A percentile compares a stretch with the other conserved stretches of the same genome.
These are phyloP conservation scores for Trachurus trachurus DNA, from an alignment of 2,797 vertebrate genomes.

Conservation along the genomic window DNA sequence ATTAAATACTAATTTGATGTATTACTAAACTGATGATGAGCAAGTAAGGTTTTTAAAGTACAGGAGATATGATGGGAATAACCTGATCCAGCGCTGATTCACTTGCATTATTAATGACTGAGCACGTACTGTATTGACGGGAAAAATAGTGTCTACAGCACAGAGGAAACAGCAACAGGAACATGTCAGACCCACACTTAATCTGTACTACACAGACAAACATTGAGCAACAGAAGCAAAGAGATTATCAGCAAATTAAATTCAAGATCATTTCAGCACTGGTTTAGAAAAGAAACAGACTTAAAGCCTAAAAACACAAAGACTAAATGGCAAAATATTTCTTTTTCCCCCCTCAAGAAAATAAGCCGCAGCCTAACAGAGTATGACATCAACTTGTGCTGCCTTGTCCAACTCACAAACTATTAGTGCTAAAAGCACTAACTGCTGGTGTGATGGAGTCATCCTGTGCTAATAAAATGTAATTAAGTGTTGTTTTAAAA, in stretches of 20 bases:
- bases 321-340: not conserved
- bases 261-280: not conserved
- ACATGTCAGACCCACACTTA: too few species aligned
- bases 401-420: conserved; percentile 42
- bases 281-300: conserved; percentile 5
- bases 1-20: not conserved
- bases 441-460: conserved; percentile 45
- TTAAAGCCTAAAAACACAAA: not conserved
- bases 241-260: not conserved
- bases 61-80: not conserved
- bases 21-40: not conserved
- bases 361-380: not conserved
- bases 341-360: not conserved
- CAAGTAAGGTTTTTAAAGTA: not conserved
- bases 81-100: not conserved
- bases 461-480: conserved; percentile 30
- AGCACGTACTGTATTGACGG: conserved; percentile 4
- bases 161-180: too few species aligned
- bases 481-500: conserved; percentile 24
- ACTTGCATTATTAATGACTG: conserved; percentile 6
- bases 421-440: conserved; percentile 53
- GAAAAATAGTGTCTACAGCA: not conserved
- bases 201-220: not conserved
- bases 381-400: conserved; percentile 10
- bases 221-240: too few species aligned